Conservation (phyloP, 2,888 invertebrate species). For the Drosophila cognata region DNA sequence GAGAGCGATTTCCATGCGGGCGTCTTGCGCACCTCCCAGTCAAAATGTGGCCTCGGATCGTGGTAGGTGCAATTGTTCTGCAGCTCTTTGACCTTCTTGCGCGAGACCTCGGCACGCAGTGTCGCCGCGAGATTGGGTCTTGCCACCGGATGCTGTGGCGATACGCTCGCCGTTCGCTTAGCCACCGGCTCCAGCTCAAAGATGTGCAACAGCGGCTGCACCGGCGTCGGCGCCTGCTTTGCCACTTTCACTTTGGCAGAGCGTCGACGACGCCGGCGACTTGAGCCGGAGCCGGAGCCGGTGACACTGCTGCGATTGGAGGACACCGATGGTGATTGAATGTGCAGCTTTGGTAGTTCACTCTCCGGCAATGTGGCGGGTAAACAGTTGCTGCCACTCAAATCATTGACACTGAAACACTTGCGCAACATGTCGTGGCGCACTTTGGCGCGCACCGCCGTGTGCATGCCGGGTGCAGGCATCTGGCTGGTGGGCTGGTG, state of each 20-base stretch:
- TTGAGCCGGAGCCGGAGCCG: conserved; percentile 37
- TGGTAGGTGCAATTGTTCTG: conserved; percentile 79
- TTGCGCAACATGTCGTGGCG: conserved; percentile 70
- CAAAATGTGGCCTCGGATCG: conserved; percentile 75
- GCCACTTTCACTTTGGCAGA: conserved; percentile 43
- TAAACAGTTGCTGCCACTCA: conserved; percentile 72
- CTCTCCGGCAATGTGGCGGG: conserved; percentile 12
- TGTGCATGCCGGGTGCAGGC: conserved; percentile 47
- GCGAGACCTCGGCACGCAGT: conserved; percentile 81
- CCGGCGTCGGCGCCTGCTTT: conserved; percentile 10
- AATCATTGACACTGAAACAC: conserved; percentile 79
- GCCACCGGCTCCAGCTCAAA: conserved; percentile 57
- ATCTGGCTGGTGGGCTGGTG: conserved; percentile 3
- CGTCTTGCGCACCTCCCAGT: conserved; percentile 85
- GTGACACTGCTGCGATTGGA: conserved; percentile 59
- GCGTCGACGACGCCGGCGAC: conserved; percentile 47
- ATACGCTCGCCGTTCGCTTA: conserved; percentile 54
- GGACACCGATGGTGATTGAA: conserved; percentile 68
- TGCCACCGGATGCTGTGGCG: conserved; percentile 84
- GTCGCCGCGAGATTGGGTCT: conserved; percentile 85
- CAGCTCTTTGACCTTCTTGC: conserved; percentile 81
- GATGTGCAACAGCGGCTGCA: conserved; percentile 57
- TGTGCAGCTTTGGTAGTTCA: conserved; percentile 72
- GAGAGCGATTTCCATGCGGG: conserved; percentile 84
- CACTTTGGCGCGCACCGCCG: conserved; percentile 57